Evolutionary conservation across 92 coral and sea anemone genomes (phyloP).

Genomic region (Epizoanthus illoricatus): DNA sequence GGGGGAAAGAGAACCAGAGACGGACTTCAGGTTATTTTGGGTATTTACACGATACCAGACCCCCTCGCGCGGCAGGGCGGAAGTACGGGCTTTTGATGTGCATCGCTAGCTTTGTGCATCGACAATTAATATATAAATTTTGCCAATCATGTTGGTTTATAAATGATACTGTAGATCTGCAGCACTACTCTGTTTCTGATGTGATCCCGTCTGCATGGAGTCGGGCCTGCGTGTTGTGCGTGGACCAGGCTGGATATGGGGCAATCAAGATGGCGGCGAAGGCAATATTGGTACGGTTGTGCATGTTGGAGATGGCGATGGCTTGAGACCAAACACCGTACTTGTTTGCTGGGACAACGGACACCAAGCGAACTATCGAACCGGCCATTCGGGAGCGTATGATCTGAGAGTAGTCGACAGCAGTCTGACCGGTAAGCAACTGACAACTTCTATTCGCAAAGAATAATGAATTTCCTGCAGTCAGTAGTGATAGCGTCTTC

Average conservation of each 20-base stretch:
- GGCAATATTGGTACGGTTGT: conserved; percentile 81
- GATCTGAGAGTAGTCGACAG: conserved; percentile 72
- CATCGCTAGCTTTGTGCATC: too few species aligned
- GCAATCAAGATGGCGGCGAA: conserved; percentile 79
- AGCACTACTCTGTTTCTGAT: neutral
- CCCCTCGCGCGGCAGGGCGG: conserved; percentile 28
- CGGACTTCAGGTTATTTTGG: too few species aligned
- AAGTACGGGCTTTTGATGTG: neutral
- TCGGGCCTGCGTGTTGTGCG: conserved; percentile 78
- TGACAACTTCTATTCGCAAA: neutral
- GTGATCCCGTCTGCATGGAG: neutral
- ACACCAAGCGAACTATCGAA: conserved; percentile 62
- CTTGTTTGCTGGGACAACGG: conserved; percentile 80
- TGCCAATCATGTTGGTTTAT: neutral
- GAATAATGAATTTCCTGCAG: neutral
- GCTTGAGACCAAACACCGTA: conserved; percentile 48
- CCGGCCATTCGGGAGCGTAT: conserved; percentile 57
- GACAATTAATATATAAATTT: neutral
- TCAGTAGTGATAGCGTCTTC: too few species aligned
- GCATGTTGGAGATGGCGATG: conserved; percentile 40
- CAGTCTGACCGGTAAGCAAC: conserved; percentile 63
- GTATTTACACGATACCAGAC: conserved; percentile 2
- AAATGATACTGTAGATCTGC: neutral
- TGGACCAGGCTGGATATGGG: conserved; percentile 88
- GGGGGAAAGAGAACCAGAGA: too few species aligned